Base-by-base conservation (phyloP, 2,113 vertebrate genomes). In the Tragelaphus scriptus region DNA sequence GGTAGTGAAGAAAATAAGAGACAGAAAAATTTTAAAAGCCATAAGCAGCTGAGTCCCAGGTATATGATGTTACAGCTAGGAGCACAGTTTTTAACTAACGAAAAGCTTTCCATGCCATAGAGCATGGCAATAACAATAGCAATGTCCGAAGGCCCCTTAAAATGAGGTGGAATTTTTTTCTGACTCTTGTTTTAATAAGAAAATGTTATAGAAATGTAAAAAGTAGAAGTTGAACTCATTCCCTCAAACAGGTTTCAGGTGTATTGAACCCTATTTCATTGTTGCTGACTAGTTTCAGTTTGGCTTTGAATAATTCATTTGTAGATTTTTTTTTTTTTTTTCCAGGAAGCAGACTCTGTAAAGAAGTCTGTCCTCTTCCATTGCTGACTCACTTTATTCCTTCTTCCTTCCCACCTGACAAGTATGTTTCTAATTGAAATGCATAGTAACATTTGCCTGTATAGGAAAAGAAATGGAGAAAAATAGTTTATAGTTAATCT, bases 241-340 rank as follows among this genome's bases (percentile, higher is more conserved):
- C 93, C 77, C 65, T 91, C 77, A 47, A 97, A 98, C 63, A 88
- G 40, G 96, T 98, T 98, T 95, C 95, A 97, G 96, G 59, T 89
- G 86, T 94, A 93, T 85, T 97, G 98, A 98, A 81, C 5, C 36
- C 71, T 21, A 1, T 98, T 96, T 98, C 97, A 97, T 15, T 81
- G 94, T 91, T 97, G 90, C 95, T 96, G 97, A 98, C 96, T 77
- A 95, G 40, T 98, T 97, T 97, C 80, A 97, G 25, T 19, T 28
- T 44, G 75, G 61, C 85, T 98, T 95, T 98, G 98, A 98, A 98
- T 98, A 98, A 99, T 98, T 98, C 95, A 98, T 98, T 98, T 88
- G 65, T 91, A 95, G 89, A 97, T 89, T 92, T 96, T 36, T 56
- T 90, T 53, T 40, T 40, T 40, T 49, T 95, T 98, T 97, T 90